Base-by-base conservation (phyloP, 2,797 vertebrate species). In the Phylloscopus collybita region DNA sequence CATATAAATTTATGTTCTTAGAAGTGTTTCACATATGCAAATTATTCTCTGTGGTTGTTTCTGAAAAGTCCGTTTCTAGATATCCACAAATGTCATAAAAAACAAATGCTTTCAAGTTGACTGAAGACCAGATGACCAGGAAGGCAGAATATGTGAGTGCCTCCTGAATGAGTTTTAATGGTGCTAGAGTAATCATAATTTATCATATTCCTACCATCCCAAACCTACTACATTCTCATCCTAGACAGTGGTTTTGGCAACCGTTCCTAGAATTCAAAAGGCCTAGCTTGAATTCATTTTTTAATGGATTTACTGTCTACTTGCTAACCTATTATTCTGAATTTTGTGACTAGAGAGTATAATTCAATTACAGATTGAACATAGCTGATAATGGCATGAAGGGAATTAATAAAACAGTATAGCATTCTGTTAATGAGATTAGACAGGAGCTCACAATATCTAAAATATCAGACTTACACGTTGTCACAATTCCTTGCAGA, bases 401-500 rank as follows among this genome's bases (percentile, higher is more conserved):
- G 19, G 6, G 34, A 92, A 90, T 62, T 13, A 69, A 75, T 62
- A 88, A 78, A 90, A 86, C n/a, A 80, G 27, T 25, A 50, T 26
- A 65, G 54, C 10, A 18, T 73, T 83, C 36, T 60, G 47, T 59
- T 88, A 87, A 62, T 51, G n/a, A 86, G 57, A 89, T 91, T 27
- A 83, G 47, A 92, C 14, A 92, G 8, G 22, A 36, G 8, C 40
- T 92, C 29, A 44, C 4, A 12, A 23, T 27, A 45, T 29, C 34
- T 42, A 61, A 80, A 87, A 44, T 65, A 60, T 16, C 56, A 76
- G 42, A 53, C 11, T 42, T 74, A 67, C 9, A 70, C 10, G 22
- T 1, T 32, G 47, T 21, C 7, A 3, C n/a, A 47, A 13, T 42
- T 83, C 57, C 42, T 47, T n/a, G n/a, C 0, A 0, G 36, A 59